These are phyloP conservation scores for Nasonia vitripennis DNA, from an alignment of 1,140 invertebrate genomes.

Conservation along the genomic window DNA sequence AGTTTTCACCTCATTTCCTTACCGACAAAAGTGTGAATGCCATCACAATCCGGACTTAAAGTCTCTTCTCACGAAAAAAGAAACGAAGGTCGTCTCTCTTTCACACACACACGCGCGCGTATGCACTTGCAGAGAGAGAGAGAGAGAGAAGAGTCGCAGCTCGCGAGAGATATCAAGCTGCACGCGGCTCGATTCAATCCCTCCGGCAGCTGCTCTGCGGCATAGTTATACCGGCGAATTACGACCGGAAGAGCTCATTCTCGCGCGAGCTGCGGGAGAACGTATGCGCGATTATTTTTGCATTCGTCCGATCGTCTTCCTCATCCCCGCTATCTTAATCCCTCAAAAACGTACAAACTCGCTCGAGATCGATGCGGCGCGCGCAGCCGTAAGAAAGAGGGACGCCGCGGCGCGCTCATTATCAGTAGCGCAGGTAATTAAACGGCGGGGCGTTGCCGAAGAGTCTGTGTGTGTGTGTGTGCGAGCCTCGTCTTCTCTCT, in stretches of 20 bases:
- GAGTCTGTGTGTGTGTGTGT: slow-evolving; percentile 9
- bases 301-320: background rate
- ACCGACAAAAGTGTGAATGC: slow-evolving; percentile 23
- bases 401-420: slow-evolving; percentile 53
- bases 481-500: slow-evolving; percentile 51
- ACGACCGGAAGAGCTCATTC: slow-evolving; percentile 44
- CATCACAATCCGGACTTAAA: background rate
- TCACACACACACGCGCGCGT: slow-evolving; percentile 54
- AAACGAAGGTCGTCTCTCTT: slow-evolving; percentile 53
- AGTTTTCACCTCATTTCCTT: slow-evolving; percentile 44
- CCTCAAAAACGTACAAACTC: background rate
- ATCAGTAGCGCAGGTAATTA: slow-evolving; percentile 65
- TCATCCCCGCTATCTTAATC: no score
- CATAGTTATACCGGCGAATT: slow-evolving; percentile 51
- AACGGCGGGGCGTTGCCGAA: slow-evolving; percentile 63
- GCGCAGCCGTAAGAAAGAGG: slow-evolving; percentile 33
- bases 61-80: slow-evolving; percentile 37
- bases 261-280: background rate
- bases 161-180: slow-evolving; percentile 37
- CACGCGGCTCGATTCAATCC: slow-evolving; percentile 66
- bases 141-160: background rate
- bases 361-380: background rate
- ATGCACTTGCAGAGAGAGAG: background rate
- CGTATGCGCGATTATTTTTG: background rate
- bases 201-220: slow-evolving; percentile 53